These are phyloP conservation scores for Dendrophyllia cribrosa DNA, from an alignment of 64 coral and sea anemone genomes.

Conservation along the genomic window DNA sequence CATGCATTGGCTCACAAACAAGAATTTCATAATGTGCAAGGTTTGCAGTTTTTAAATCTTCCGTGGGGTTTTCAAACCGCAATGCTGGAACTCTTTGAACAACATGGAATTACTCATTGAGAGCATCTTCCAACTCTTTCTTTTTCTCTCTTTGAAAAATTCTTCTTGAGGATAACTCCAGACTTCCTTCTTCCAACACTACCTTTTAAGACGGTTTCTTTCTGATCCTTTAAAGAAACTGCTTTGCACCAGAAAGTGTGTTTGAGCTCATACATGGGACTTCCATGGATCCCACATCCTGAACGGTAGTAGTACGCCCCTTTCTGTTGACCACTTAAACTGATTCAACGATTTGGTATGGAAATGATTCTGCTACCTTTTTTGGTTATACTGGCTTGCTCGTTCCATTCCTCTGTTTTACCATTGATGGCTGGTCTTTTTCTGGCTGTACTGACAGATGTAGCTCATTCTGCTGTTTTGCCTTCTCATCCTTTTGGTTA, in stretches of 20 bases:
- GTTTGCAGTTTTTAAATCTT: no score
- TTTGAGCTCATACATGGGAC: no score
- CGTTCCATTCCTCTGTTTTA: neutral
- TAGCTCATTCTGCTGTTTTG: neutral
- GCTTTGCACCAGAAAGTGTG: no score
- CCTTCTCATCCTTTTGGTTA: neutral
- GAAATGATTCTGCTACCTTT: neutral
- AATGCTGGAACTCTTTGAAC: neutral
- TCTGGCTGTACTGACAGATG: neutral
- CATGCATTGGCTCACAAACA: no score
- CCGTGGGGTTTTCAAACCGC: neutral
- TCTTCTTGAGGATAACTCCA: neutral
- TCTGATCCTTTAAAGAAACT: no score
- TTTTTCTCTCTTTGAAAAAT: neutral
- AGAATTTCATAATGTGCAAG: no score
- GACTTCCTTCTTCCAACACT: constrained; percentile 17
- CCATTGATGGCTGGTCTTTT: neutral
- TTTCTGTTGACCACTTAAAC: no score
- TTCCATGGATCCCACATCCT: no score
- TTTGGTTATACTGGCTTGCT: neutral
- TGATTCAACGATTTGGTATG: neutral
- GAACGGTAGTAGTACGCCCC: no score
- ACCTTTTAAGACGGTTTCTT: neutral
- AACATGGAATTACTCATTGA: neutral
- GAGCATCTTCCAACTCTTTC: neutral